phyloP scores from a whole-genome alignment of 1,140 invertebrate species.

The Euwallacea similis region DNA sequence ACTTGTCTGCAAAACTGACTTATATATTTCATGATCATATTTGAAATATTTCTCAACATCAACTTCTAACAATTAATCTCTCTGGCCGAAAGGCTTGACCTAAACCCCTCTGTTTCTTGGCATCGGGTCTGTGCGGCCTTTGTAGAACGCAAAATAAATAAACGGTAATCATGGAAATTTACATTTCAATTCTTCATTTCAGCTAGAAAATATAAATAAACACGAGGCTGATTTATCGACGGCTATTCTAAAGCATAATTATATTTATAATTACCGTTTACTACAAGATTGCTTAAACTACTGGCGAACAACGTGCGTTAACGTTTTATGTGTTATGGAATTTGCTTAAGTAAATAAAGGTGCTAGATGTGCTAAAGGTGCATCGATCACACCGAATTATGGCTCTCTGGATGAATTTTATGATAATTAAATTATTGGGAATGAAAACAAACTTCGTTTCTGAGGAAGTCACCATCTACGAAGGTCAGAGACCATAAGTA shows the following conservation, averaged over 20 bases:
- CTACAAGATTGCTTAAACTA: too few relatives aligned
- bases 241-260: not conserved
- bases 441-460: too few relatives aligned
- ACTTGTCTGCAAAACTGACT: constrained; percentile 64
- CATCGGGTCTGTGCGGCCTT: not conserved
- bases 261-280: too few relatives aligned
- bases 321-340: too few relatives aligned
- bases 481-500: too few relatives aligned
- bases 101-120: not conserved
- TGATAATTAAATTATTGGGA: too few relatives aligned
- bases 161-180: not conserved
- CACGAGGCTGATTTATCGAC: not conserved
- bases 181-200: not conserved
- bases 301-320: too few relatives aligned
- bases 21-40: not conserved
- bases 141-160: not conserved
- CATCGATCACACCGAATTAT: too few relatives aligned
- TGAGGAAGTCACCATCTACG: too few relatives aligned
- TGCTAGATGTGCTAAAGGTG: too few relatives aligned
- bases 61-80: not conserved
- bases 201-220: not conserved
- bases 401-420: too few relatives aligned
- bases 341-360: too few relatives aligned
- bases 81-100: not conserved
- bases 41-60: not conserved